These are phyloP conservation scores for Cyprinella venusta DNA, from an alignment of 2,797 vertebrate species.

Conservation along the genomic window DNA sequence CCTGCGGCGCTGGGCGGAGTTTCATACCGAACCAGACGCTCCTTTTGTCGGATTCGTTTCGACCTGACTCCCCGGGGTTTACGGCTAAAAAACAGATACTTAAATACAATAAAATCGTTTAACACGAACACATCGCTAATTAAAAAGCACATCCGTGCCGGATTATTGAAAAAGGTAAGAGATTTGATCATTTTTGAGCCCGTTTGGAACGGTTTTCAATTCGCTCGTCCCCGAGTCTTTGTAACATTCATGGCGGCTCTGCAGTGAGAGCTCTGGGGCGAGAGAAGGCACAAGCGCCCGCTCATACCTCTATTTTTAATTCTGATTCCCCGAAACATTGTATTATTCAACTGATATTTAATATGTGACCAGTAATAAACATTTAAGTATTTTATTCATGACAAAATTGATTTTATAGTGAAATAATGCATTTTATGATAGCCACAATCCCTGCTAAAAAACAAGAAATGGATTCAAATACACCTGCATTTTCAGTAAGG, in stretches of 20 bases:
- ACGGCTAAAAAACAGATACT: conserved; percentile 71
- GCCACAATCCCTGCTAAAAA: neutral
- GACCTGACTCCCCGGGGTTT: conserved; percentile 83
- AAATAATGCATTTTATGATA: conserved; percentile 21
- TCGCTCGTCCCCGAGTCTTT: conserved; percentile 73
- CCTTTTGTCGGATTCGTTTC: conserved; percentile 84
- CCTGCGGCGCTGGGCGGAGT: conserved; percentile 88
- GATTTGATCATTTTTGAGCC: conserved; percentile 50
- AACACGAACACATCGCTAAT: conserved; percentile 52
- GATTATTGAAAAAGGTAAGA: conserved; percentile 71
- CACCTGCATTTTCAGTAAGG: no score
- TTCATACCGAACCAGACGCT: conserved; percentile 86
- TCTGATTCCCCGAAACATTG: neutral
- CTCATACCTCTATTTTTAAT: conserved; percentile 54
- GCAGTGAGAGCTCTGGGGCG: conserved; percentile 75
- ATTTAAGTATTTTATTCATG: neutral
- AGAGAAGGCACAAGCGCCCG: conserved; percentile 60
- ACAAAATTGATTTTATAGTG: neutral
- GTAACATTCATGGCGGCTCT: conserved; percentile 82
- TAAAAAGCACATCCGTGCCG: conserved; percentile 37
- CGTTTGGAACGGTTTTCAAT: conserved; percentile 68
- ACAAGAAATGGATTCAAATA: neutral
- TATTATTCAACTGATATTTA: neutral
- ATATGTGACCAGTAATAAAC: neutral
- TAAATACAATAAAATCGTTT: conserved; percentile 60